Conservation (phyloP, 1,140 invertebrate species). For the Eriosoma lanigerum region DNA sequence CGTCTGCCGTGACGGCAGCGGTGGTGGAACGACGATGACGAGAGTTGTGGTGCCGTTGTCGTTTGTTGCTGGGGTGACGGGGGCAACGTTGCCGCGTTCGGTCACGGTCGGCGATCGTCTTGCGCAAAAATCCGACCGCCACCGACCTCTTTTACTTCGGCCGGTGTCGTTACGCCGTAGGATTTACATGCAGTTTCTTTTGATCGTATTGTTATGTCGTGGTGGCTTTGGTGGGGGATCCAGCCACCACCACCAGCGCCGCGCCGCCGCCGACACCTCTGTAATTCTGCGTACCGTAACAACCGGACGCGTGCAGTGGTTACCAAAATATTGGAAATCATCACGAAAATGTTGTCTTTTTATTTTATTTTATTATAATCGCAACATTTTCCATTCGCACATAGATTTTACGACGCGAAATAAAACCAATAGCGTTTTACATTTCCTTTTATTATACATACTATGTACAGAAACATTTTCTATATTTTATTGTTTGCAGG, state of each 20-base stretch:
- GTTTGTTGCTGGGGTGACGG: background rate
- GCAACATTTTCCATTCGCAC: background rate
- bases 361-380: background rate
- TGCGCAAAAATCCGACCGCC: constrained; percentile 50
- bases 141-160: constrained; percentile 51
- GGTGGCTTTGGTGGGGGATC: background rate
- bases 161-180: constrained; percentile 49
- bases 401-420: background rate
- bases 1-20: background rate
- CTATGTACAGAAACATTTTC: too few relatives aligned
- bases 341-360: background rate
- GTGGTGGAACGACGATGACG: background rate
- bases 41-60: background rate
- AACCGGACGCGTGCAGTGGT: constrained; percentile 48
- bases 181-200: constrained; percentile 52
- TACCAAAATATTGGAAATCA: constrained; percentile 41
- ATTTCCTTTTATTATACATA: background rate
- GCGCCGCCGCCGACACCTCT: constrained; percentile 37
- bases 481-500: background rate
- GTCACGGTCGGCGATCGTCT: constrained; percentile 52
- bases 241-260: background rate
- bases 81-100: constrained; percentile 50
- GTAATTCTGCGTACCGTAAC: constrained; percentile 50
- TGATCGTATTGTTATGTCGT: constrained; percentile 36
- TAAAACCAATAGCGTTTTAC: background rate